Percentiles rank a stretch among this genome's conserved stretches.
phyloP scores from a whole-genome alignment of 1,140 invertebrate genomes.

The Ericerus pela region DNA sequence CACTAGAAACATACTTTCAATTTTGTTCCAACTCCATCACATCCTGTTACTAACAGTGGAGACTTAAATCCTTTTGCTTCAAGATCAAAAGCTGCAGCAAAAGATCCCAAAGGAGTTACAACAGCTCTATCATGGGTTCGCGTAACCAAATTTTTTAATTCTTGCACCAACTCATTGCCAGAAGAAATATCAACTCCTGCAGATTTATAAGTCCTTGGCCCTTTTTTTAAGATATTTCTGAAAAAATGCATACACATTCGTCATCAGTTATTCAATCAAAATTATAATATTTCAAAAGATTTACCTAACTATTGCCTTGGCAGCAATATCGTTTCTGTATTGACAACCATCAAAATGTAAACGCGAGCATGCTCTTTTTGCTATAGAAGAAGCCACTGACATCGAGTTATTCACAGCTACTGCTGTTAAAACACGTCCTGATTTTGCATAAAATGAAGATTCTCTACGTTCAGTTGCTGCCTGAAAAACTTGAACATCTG shows the following conservation, averaged over 20 bases:
- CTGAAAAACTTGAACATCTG: no score
- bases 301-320: slow-evolving; percentile 70
- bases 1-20: slow-evolving; percentile 46
- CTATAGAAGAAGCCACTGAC: slow-evolving; percentile 51
- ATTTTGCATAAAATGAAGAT: no score
- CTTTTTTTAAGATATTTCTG: slow-evolving; percentile 31
- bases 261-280: background rate
- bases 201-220: slow-evolving; percentile 68
- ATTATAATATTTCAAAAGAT: no score
- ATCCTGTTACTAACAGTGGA: slow-evolving; percentile 81
- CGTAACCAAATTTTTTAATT: slow-evolving; percentile 61
- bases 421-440: slow-evolving; percentile 77
- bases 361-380: slow-evolving; percentile 45
- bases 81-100: slow-evolving; percentile 81
- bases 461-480: no score
- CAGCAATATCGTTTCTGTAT: slow-evolving; percentile 77
- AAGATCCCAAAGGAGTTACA: slow-evolving; percentile 70
- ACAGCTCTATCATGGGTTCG: slow-evolving; percentile 54
- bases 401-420: slow-evolving; percentile 52
- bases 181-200: slow-evolving; percentile 88
- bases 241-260: no score
- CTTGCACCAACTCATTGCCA: slow-evolving; percentile 67
- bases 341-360: slow-evolving; percentile 74
- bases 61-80: slow-evolving; percentile 50
- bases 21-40: slow-evolving; percentile 95